A percentile compares a stretch with the other conserved stretches of the same genome.
These are phyloP conservation scores for Boloria euphrosyne DNA, from an alignment of 2,888 invertebrate species.

Conservation along the genomic window DNA sequence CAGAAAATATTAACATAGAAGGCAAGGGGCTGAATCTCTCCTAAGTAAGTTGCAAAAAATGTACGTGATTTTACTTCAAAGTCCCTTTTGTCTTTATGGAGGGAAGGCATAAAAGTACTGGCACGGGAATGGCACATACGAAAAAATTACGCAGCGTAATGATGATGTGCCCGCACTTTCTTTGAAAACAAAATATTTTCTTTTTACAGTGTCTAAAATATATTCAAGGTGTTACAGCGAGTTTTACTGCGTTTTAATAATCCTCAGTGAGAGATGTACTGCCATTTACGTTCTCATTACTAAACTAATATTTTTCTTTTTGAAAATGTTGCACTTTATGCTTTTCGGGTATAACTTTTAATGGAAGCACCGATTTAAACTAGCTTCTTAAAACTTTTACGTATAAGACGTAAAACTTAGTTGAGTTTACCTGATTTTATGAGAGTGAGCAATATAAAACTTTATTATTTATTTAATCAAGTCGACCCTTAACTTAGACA, in stretches of 20 bases:
- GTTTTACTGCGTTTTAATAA: conserved; percentile 55
- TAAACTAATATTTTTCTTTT: conserved; percentile 41
- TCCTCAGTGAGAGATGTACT: conserved; percentile 33
- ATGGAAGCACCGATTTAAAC: conserved; percentile 42
- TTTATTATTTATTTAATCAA: conserved; percentile 31
- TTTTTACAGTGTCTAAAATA: conserved; percentile 74
- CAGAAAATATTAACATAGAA: conserved; percentile 82
- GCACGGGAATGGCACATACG: conserved; percentile 78
- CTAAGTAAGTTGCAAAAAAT: conserved; percentile 83
- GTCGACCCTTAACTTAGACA: conserved; percentile 1
- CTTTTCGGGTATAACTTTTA: conserved; percentile 43
- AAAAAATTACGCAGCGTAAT: conserved; percentile 81
- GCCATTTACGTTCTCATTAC: conserved; percentile 41
- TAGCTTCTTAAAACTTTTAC: conserved; percentile 42
- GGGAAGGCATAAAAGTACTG: conserved; percentile 80
- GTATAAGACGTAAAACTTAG: conserved; percentile 38
- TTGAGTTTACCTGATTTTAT: conserved; percentile 32
- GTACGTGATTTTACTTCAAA: conserved; percentile 83
- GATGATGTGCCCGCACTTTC: conserved; percentile 79
- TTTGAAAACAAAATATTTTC: conserved; percentile 78
- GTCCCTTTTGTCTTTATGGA: conserved; percentile 82
- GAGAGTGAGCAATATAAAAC: conserved; percentile 31
- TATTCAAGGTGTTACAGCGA: conserved; percentile 58
- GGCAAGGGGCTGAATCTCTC: conserved; percentile 81
- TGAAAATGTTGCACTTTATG: conserved; percentile 34